phyloP scores from a whole-genome alignment of 2,113 vertebrate genomes.

The Apodemus speciosus region DNA sequence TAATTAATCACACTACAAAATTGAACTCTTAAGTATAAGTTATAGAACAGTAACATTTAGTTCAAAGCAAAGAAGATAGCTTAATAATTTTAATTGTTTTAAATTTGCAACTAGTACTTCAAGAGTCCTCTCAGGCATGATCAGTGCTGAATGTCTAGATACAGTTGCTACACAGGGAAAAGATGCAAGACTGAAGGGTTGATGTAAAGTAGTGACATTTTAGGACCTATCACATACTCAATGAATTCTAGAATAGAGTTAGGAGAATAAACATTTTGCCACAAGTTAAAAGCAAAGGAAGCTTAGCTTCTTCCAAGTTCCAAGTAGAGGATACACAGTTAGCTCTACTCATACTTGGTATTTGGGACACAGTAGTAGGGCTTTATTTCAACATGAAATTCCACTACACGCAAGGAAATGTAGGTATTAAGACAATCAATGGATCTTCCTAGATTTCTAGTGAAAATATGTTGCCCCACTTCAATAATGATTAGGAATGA shows the following conservation, averaged over 20 bases:
- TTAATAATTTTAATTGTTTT: constrained; percentile 59
- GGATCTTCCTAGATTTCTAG: background rate
- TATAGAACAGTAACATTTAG: constrained; percentile 35
- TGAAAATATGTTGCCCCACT: background rate
- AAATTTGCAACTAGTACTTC: background rate
- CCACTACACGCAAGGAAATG: background rate
- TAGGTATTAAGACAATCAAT: background rate
- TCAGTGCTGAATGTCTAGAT: background rate
- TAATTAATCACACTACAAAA: constrained; percentile 37
- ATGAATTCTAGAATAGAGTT: background rate
- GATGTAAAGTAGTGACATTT: background rate
- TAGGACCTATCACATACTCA: background rate
- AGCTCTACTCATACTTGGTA: background rate
- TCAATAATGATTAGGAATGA: background rate
- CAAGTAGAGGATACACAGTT: background rate
- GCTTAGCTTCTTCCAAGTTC: no score
- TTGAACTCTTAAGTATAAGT: constrained; percentile 29
- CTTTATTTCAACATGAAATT: background rate
- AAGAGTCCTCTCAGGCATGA: background rate
- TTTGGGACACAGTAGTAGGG: background rate
- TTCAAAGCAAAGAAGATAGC: constrained; percentile 36
- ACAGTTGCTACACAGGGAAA: background rate
- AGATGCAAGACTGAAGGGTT: background rate
- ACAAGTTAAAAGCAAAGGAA: background rate
- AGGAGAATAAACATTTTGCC: background rate